Percentiles rank a stretch among this genome's conserved stretches.
phyloP scores from a whole-genome alignment of 2,113 vertebrate species.

The Toxotes chatareus region DNA sequence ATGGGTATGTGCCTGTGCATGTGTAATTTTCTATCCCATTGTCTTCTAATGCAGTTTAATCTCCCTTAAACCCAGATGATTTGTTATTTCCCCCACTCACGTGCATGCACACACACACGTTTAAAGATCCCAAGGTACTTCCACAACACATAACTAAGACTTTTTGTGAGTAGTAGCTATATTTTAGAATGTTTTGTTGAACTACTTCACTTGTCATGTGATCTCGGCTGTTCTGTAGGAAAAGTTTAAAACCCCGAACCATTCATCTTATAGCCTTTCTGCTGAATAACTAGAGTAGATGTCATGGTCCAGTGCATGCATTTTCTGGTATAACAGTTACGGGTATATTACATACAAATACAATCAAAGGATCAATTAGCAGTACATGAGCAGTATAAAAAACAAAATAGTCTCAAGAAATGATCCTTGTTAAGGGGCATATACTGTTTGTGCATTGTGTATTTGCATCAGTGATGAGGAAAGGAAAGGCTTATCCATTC shows the following conservation, averaged over 20 bases:
- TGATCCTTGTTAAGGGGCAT: not conserved
- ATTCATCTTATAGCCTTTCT: too few relatives aligned
- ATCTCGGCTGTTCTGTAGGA: not conserved
- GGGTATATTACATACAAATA: too few relatives aligned
- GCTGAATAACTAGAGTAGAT: too few relatives aligned
- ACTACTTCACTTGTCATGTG: not conserved
- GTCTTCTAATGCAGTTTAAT: constrained; percentile 73
- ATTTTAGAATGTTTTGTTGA: constrained; percentile 9
- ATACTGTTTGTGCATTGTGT: not conserved
- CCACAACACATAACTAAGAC: too few relatives aligned
- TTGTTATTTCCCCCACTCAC: constrained; percentile 43
- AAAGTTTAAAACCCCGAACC: too few relatives aligned
- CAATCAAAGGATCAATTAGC: too few relatives aligned
- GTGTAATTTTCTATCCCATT: constrained; percentile 52
- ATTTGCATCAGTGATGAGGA: not conserved
- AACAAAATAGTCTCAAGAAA: not conserved
- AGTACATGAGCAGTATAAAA: not conserved
- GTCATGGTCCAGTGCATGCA: too few relatives aligned
- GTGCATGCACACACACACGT: constrained; percentile 17
- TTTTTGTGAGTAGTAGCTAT: not conserved
- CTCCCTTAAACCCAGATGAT: constrained; percentile 67
- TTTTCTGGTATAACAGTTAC: not conserved
- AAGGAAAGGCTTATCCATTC: not conserved
- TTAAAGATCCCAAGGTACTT: not conserved
- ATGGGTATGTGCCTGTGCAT: constrained; percentile 14